Evolutionary conservation across 2,888 invertebrate species (phyloP).

Genomic region (Leptinotarsa tumamoca): DNA sequence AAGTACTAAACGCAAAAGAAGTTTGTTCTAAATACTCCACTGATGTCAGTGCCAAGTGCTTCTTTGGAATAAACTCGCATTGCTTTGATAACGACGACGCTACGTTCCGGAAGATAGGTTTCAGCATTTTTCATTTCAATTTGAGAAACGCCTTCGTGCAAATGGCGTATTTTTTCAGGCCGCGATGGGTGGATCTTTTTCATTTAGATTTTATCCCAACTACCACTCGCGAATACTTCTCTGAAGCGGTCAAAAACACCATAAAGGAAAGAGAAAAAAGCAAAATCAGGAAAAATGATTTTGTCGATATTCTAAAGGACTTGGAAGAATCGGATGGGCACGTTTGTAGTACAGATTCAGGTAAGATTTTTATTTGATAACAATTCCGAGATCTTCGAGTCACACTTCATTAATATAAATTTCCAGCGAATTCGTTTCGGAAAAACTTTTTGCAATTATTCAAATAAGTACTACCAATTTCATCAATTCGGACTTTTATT

Average conservation of each 20-base stretch:
- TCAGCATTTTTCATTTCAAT: constrained; percentile 58
- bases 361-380: constrained; percentile 23
- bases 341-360: constrained; percentile 14
- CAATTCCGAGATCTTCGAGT: no score
- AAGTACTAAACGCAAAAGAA: constrained; percentile 57
- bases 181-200: constrained; percentile 50
- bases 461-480: no score
- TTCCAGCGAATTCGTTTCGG: no score
- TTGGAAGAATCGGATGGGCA: constrained; percentile 28
- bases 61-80: constrained; percentile 65
- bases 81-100: constrained; percentile 61
- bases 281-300: constrained; percentile 67
- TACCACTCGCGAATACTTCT: constrained; percentile 53
- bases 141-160: constrained; percentile 52
- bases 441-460: no score
- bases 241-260: constrained; percentile 55
- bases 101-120: constrained; percentile 61
- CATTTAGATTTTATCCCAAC: constrained; percentile 55
- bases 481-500: no score
- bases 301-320: constrained; percentile 67
- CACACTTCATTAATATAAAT: no score
- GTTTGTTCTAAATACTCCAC: constrained; percentile 64
- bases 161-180: constrained; percentile 53
- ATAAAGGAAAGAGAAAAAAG: constrained; percentile 50
- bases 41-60: constrained; percentile 66